Evolutionary conservation across 37 sponge, comb jelly and placozoan species (phyloP).

Genomic region (Cladorhizidae sp.): DNA sequence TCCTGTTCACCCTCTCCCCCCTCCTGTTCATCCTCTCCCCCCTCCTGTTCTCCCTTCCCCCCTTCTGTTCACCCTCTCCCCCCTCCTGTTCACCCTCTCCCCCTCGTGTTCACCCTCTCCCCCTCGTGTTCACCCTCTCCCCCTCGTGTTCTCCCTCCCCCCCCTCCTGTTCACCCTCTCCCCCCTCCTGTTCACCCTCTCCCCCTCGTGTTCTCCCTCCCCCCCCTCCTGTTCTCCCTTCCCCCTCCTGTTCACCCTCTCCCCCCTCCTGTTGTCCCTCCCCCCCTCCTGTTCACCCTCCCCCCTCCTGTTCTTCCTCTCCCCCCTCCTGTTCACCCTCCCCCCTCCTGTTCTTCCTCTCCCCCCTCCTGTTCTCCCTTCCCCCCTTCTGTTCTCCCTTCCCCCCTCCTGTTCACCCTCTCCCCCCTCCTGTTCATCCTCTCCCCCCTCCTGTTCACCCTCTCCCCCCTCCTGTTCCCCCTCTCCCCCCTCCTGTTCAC

Average conservation of each 20-base stretch:
- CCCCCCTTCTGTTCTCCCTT: constrained; percentile 3
- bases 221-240: not conserved
- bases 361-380: not conserved
- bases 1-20: no score
- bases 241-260: constrained; percentile 36
- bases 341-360: no score
- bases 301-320: constrained; percentile 59
- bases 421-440: constrained; percentile 11
- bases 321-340: constrained; percentile 12
- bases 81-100: no score
- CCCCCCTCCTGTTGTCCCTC: constrained; percentile 57
- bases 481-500: constrained; percentile 25
- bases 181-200: constrained; percentile 46
- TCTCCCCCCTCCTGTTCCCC: constrained; percentile 18
- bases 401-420: not conserved
- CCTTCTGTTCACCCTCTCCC: no score
- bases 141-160: constrained; percentile 14
- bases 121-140: not conserved
- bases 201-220: constrained; percentile 3
- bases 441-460: constrained; percentile 23
- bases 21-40: no score
- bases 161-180: constrained; percentile 66
- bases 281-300: constrained; percentile 24
- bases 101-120: not conserved
- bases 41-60: no score